A percentile compares a stretch with the other conserved stretches of the same genome.
Evolutionary conservation across 2,888 invertebrate species (phyloP).

Genomic region (Agonopterix subpropinquella): DNA sequence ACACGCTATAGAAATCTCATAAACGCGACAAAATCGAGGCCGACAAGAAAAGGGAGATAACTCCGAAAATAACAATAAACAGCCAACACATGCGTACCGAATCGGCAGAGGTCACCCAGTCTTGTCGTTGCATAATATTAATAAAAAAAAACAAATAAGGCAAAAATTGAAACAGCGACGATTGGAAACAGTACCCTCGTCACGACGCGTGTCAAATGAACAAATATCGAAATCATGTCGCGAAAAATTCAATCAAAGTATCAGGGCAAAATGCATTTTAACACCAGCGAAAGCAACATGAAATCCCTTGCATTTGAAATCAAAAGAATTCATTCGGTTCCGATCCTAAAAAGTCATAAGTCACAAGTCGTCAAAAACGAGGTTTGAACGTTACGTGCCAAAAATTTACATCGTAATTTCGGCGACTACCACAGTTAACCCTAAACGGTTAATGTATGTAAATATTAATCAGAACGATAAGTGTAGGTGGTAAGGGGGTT

Average conservation of each 20-base stretch:
- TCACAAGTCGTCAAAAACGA: slow-evolving; percentile 2
- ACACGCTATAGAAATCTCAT: too few species aligned
- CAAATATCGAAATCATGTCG: slow-evolving; percentile 29
- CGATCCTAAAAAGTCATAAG: slow-evolving; percentile 11
- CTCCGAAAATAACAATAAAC: slow-evolving; percentile 36
- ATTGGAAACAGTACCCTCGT: slow-evolving; percentile 48
- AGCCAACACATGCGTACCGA: slow-evolving; percentile 50
- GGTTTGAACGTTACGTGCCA: not conserved
- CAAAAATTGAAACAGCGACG: slow-evolving; percentile 47
- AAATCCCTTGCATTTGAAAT: slow-evolving; percentile 11
- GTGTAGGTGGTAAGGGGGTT: slow-evolving; percentile 25
- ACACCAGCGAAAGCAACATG: slow-evolving; percentile 9
- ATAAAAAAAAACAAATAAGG: slow-evolving; percentile 44
- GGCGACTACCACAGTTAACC: slow-evolving; percentile 20
- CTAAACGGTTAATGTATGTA: slow-evolving; percentile 34
- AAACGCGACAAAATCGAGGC: slow-evolving; percentile 1
- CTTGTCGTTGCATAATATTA: slow-evolving; percentile 42
- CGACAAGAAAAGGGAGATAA: slow-evolving; percentile 20
- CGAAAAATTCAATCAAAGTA: slow-evolving; percentile 11
- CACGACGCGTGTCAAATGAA: slow-evolving; percentile 44
- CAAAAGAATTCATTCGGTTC: slow-evolving; percentile 7
- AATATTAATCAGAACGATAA: slow-evolving; percentile 46
- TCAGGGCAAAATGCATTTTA: slow-evolving; percentile 20
- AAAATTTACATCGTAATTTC: slow-evolving; percentile 6
- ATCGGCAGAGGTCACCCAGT: slow-evolving; percentile 38